Evolutionary conservation across 2,888 invertebrate species (phyloP), one percentile per base, ranked within the genome.

Genomic region (Temnothorax unifasciatus): DNA sequence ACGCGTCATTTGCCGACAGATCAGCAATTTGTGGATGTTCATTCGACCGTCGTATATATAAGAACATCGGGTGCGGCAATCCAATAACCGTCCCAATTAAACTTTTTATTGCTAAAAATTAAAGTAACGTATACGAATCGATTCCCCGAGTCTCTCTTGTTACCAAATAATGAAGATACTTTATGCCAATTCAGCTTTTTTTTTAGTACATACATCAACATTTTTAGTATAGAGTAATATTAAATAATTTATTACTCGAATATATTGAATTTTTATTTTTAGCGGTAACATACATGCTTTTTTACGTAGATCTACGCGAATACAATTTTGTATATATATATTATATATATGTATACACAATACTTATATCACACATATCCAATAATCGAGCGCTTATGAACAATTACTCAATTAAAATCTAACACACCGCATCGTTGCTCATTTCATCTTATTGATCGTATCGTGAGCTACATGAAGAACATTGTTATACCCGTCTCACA

Each of bases 1-100:
- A 83, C 84, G 82, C 85, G 87, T 87, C 89, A 87, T 87, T 88
- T 88, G 88, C 82, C 82, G 82, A 83, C 84, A 87, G 87, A 89
- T 88, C 85, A 83, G 88, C 76, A 89, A 87, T 87, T 89, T 87
- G 85, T 50, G 86, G 86, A 83, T 87, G 82, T 81, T 85, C 85
- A 52, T 50, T 71, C 38, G 59, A 21, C 47, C 59, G 47, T 79
- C 38, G 25, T 21, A 34, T 21, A 34, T 21, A 34, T 47, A 71
- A 71, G 59, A 81, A 81, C n/a, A 38, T 2, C 44, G 54, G 54
- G 11, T 44, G 54, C 13, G 69, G 47, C 71, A 21, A 50, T 79
- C 18, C 47, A 69, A 69, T 34, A 18, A 71, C 47, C 25, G 59
- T 38, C 50, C 11, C 18, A 61, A 59, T 59, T 79, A 71, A 38